Conservation (phyloP, 2,113 vertebrate genomes). For the Climacteris rufus region DNA sequence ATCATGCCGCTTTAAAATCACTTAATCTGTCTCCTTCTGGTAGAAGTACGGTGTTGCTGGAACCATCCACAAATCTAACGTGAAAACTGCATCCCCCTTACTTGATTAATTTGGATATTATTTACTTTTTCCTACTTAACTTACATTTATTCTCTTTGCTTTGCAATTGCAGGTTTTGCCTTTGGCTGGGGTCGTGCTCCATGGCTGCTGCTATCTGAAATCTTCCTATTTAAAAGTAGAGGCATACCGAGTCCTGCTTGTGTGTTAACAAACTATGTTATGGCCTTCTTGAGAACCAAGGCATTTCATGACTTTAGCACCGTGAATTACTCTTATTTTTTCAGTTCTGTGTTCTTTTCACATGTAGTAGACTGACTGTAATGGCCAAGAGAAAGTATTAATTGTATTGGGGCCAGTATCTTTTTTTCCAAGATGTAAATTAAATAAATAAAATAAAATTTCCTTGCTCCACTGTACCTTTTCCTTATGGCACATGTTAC, state of each 20-base stretch:
- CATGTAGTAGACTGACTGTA: background rate
- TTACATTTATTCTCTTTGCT: background rate
- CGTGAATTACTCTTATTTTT: background rate
- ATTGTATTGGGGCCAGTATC: background rate
- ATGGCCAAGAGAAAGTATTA: background rate
- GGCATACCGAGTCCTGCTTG: constrained; percentile 78
- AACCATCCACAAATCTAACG: background rate
- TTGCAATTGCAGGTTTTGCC: constrained; percentile 78
- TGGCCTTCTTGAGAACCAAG: constrained; percentile 85
- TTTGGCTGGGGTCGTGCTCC: constrained; percentile 87
- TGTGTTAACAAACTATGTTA: constrained; percentile 85
- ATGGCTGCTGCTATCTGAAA: constrained; percentile 88
- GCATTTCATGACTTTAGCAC: constrained; percentile 80
- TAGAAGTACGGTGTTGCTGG: background rate
- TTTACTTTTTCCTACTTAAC: background rate
- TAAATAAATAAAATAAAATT: background rate
- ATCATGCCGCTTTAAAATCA: background rate
- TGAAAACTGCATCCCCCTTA: background rate
- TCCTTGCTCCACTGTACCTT: background rate
- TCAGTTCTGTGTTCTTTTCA: background rate
- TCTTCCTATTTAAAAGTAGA: constrained; percentile 80
- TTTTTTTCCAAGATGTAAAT: background rate
- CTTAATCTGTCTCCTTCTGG: background rate
- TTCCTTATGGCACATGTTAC: background rate
- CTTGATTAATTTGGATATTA: background rate